Conservation (phyloP, 1,140 invertebrate genomes). For the Neodiprion fabricii region DNA sequence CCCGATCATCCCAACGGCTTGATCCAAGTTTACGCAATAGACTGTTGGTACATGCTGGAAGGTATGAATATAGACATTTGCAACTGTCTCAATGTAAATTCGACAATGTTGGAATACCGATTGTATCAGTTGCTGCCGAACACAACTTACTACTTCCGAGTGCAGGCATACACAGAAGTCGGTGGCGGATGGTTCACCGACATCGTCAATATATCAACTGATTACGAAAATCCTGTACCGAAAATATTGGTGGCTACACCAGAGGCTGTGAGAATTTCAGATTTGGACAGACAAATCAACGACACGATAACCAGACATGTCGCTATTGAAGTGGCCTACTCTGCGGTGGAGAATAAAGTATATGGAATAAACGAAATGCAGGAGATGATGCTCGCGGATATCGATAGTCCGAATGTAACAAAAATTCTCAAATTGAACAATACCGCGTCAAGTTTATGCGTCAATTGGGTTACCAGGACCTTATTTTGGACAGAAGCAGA, state of each 20-base stretch:
- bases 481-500: slow-evolving; percentile 80
- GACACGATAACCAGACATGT: slow-evolving; percentile 66
- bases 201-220: slow-evolving; percentile 67
- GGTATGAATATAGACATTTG: slow-evolving; percentile 43
- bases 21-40: slow-evolving; percentile 74
- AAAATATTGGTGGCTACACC: slow-evolving; percentile 75
- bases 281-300: slow-evolving; percentile 72
- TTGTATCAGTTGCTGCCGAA: slow-evolving; percentile 66
- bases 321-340: slow-evolving; percentile 69
- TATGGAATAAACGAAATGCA: slow-evolving; percentile 87
- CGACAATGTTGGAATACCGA: slow-evolving; percentile 61
- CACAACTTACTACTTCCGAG: slow-evolving; percentile 79
- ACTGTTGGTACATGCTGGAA: slow-evolving; percentile 67
- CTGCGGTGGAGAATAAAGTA: slow-evolving; percentile 74
- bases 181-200: slow-evolving; percentile 74
- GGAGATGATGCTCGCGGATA: slow-evolving; percentile 73
- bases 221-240: slow-evolving; percentile 76
- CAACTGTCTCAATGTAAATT: slow-evolving; percentile 38
- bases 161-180: slow-evolving; percentile 79
- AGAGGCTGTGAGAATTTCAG: slow-evolving; percentile 75
- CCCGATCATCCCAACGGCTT: slow-evolving; percentile 77
- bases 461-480: slow-evolving; percentile 86
- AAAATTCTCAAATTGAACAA: slow-evolving; percentile 74
- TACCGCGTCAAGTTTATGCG: slow-evolving; percentile 71
- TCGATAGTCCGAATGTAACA: slow-evolving; percentile 63